phyloP scores from a whole-genome alignment of 2,888 invertebrate genomes.

The Epinotia brunnichana region DNA sequence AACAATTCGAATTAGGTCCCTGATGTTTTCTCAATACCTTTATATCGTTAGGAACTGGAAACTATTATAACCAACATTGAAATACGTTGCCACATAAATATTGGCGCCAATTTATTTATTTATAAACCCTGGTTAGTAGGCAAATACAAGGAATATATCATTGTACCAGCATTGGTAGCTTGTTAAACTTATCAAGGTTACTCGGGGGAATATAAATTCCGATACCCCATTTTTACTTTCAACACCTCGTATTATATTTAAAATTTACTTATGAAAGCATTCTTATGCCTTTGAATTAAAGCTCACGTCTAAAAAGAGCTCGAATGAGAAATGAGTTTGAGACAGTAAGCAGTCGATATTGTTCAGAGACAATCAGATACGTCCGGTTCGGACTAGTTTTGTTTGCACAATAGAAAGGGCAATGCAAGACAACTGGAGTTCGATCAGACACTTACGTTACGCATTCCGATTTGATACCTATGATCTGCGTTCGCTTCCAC shows the following conservation, averaged over 20 bases:
- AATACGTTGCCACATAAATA: slow-evolving; percentile 31
- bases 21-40: not conserved
- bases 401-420: slow-evolving; percentile 65
- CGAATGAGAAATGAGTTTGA: not conserved
- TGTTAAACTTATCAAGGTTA: slow-evolving; percentile 67
- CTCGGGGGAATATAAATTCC: slow-evolving; percentile 66
- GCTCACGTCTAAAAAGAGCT: not conserved
- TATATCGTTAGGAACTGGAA: not conserved
- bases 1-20: too few relatives aligned
- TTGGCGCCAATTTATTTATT: slow-evolving; percentile 28
- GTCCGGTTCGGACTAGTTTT: slow-evolving; percentile 55
- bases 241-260: not conserved
- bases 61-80: slow-evolving; percentile 1
- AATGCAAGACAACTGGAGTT: slow-evolving; percentile 53
- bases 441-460: not conserved
- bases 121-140: slow-evolving; percentile 38
- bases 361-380: slow-evolving; percentile 52
- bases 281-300: not conserved
- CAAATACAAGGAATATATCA: slow-evolving; percentile 41
- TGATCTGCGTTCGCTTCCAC: not conserved
- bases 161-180: slow-evolving; percentile 55
- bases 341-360: slow-evolving; percentile 50
- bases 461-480: not conserved
- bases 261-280: not conserved
- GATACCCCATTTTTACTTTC: slow-evolving; percentile 37